Conservation (phyloP, 2,797 vertebrate genomes). For the Myoxocephalus aenaeus region DNA sequence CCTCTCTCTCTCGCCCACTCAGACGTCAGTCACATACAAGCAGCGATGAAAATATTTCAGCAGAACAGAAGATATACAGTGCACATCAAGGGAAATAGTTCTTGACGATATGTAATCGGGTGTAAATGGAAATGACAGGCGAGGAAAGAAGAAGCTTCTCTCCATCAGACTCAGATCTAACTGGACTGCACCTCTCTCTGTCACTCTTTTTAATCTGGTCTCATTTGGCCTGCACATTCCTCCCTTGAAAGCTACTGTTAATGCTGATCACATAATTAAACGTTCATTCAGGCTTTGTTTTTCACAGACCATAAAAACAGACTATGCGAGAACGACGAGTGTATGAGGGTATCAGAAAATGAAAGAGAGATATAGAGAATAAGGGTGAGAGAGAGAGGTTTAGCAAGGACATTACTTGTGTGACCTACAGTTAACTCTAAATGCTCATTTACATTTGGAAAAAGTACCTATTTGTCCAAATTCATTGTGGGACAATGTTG, state of each 20-base stretch:
- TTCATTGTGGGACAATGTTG: background rate
- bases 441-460: background rate
- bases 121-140: conserved; percentile 4
- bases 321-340: conserved; percentile 30
- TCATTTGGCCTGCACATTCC: conserved; percentile 42
- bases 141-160: conserved; percentile 6
- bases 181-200: background rate
- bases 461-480: conserved; percentile 8
- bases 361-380: conserved; percentile 10
- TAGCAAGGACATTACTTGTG: background rate
- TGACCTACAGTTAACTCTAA: background rate
- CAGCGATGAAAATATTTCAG: conserved; percentile 22
- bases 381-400: background rate
- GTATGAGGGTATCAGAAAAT: conserved; percentile 1
- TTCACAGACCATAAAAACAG: conserved; percentile 7
- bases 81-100: no score
- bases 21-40: conserved; percentile 23
- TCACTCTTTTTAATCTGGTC: conserved; percentile 12
- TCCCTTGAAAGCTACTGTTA: conserved; percentile 17
- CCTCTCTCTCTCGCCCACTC: conserved; percentile 28
- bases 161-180: background rate
- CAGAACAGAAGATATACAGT: background rate
- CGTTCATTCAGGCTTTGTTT: conserved; percentile 30
- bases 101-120: background rate
- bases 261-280: conserved; percentile 31